Percentiles rank a stretch among this genome's conserved stretches.
Conservation (phyloP, 2,888 invertebrate genomes). For the Drosophila atripex region DNA sequence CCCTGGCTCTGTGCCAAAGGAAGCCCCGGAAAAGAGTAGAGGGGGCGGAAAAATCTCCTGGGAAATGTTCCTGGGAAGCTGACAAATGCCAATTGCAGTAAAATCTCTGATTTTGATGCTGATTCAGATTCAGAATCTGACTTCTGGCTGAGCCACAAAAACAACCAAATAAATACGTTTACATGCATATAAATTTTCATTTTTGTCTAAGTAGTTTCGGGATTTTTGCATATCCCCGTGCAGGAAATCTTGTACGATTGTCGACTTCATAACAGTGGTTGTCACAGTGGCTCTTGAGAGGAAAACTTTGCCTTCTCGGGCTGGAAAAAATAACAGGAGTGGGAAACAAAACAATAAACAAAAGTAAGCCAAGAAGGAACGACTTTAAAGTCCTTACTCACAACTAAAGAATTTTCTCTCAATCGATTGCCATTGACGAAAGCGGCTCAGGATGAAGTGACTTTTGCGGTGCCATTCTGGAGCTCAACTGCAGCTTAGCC, state of each 20-base stretch:
- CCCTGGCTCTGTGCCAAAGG: slow-evolving; percentile 2
- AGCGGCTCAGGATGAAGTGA: slow-evolving; percentile 20
- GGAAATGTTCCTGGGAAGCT: slow-evolving; percentile 10
- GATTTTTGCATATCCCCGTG: slow-evolving; percentile 27
- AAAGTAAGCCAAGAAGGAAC: slow-evolving; percentile 2
- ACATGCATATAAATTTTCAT: slow-evolving; percentile 25
- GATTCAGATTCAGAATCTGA: neutral
- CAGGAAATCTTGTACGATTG: slow-evolving; percentile 44
- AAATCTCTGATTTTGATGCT: slow-evolving; percentile 3
- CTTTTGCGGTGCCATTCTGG: slow-evolving; percentile 22
- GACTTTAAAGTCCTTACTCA: slow-evolving; percentile 12
- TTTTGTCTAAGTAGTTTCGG: slow-evolving; percentile 13
- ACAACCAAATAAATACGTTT: slow-evolving; percentile 19
- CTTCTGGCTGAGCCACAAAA: slow-evolving; percentile 6
- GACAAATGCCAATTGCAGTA: slow-evolving; percentile 37
- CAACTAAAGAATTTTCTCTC: slow-evolving; percentile 17
- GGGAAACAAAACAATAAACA: slow-evolving; percentile 18
- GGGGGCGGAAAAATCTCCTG: neutral
- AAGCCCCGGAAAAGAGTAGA: neutral
- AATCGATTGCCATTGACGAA: slow-evolving; percentile 31
- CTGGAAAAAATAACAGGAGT: slow-evolving; percentile 4
- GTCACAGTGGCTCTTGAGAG: slow-evolving; percentile 58
- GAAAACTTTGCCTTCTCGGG: slow-evolving; percentile 33
- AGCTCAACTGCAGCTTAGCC: slow-evolving; percentile 45
- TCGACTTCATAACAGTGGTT: slow-evolving; percentile 25